Evolutionary conservation across 2,888 invertebrate genomes (phyloP), one percentile per base, ranked within the genome.

Genomic region (Cheilosia variabilis): DNA sequence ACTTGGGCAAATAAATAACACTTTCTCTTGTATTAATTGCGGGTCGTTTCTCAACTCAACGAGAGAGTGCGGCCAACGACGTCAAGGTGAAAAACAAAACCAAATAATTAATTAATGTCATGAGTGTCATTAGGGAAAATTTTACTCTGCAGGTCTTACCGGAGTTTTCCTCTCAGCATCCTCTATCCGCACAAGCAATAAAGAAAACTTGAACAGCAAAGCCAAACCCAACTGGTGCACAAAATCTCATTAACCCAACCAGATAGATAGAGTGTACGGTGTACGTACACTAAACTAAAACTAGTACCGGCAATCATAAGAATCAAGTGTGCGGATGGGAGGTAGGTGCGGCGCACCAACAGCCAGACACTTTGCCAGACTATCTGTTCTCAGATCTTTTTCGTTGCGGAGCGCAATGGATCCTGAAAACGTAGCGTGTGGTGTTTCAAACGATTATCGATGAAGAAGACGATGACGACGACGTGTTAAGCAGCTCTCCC

Each of bases 51-150:
- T 66, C 65, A 66, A 37, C 15, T 37, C 22, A 22, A 37, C 34
- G 34, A 66, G 65, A 65, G 50, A 37, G 47, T 50, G 65, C 65
- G 50, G 55, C 55, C 45, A 45, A 17, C n/a, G 58, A 17, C n/a
- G 58, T 22, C 65, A 62, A 45, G 57, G 53, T 34, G 55, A 37
- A 52, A 62, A 69, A 62, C 69, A 53, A 47, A 78, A 55, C 69
- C 37, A 37, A 78, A 78, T 63, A 78, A 78, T 78, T 78, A 78
- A 78, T 78, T 78, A 78, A 78, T 53, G 78, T 78, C 78, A 63
- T 71, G 71, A 71, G 78, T 71, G 78, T 71, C 71, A 71, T 78
- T 65, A 71, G 50, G 71, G 57, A 31, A 71, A 63, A 78, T 57
- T 71, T 57, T 58, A 41, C 63, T 50, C 58, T 45, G 27, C 17